Percentiles rank a stretch among this genome's conserved stretches.
Conservation (phyloP, 2,797 vertebrate species). For the Poliocrania exsul region DNA sequence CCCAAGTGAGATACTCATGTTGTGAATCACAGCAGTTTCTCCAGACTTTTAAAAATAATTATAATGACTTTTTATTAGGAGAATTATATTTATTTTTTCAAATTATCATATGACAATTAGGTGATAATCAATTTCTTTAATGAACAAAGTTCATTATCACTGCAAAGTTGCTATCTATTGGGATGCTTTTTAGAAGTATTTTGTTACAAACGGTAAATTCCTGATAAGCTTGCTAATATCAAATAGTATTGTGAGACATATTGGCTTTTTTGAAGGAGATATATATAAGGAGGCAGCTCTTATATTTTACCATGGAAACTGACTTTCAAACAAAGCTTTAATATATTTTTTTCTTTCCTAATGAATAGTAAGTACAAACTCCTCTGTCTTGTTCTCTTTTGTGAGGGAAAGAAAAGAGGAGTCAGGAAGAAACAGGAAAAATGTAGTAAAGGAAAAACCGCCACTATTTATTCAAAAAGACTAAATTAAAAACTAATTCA, state of each 20-base stretch:
- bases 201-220: background rate
- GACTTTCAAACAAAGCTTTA: background rate
- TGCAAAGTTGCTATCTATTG: background rate
- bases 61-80: background rate
- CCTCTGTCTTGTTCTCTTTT: background rate
- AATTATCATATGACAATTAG: background rate
- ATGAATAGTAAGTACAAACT: background rate
- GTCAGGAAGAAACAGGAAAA: background rate
- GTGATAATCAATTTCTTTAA: background rate
- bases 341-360: background rate
- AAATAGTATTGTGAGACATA: background rate
- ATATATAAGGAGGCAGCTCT: background rate
- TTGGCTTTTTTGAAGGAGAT: background rate
- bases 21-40: background rate
- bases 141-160: background rate
- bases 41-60: background rate
- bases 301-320: background rate
- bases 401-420: background rate
- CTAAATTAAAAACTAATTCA: background rate
- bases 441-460: accelerated
- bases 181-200: background rate
- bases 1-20: background rate
- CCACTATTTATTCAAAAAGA: background rate
- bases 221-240: background rate
- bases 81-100: background rate